Evolutionary conservation across 2,797 vertebrate species (phyloP), one percentile per base, ranked within the genome.

Genomic region (Philypnodon macrostomus): DNA sequence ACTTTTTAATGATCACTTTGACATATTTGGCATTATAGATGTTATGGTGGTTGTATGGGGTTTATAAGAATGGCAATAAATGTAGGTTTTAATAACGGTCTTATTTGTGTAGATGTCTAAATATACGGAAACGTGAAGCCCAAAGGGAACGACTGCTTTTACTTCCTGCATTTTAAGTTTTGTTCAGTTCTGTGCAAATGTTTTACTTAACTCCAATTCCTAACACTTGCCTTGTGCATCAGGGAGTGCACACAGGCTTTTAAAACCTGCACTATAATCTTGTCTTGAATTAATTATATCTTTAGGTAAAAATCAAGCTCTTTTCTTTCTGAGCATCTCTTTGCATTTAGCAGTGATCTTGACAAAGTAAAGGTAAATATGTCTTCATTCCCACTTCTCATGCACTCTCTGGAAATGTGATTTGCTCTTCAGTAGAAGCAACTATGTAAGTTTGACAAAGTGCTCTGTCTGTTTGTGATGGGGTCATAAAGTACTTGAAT

Each of bases 381-480:
- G 57, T 30, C 11, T 63, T 48, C n/a, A 41, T 38, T 18, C 21
- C 45, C 56, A 50, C 55, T 52, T 75, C 51, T 50, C 41, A 63
- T 74, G 53, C 40, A 45, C 18, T 48, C 45, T 51, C 19, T 2
- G 47, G 58, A 58, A 54, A 50, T 50, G 5, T 78, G 41, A 67
- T 31, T 58, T 35, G 48, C 45, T 34, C 19, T 50, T 19, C 27
- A 47, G 21, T 23, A 8, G 21, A 36, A 5, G 37, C 4, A 40
- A 1, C 4, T 45, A 53, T 55, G 32, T 59, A 44, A 35, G 84
- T 40, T 79, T 76, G 78, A 70, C 18, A n/a, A n/a, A n/a, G n/a
- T n/a, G n/a, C n/a, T 16, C 21, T 31, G 41, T 58, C 7, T 13
- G 16, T 59, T 29, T 61, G 35, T 56, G 33, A 45, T 61, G 14